Evolutionary conservation across 2,113 vertebrate species (phyloP).

Genomic region (Brachyhypopomus gauderio): DNA sequence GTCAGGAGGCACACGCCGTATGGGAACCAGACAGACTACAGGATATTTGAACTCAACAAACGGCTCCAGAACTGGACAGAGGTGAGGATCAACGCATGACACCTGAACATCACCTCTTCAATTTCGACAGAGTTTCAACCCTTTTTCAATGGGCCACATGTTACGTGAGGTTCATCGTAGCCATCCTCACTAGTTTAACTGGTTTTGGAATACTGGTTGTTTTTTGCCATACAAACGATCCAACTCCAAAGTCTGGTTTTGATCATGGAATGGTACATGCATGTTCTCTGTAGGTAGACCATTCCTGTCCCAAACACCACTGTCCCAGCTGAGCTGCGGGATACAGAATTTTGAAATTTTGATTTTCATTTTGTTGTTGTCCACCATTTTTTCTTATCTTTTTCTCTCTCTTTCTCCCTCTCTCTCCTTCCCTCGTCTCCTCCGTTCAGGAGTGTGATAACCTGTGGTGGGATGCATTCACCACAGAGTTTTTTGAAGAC

Average conservation of each 20-base stretch:
- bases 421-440: neutral
- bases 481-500: slow-evolving; percentile 98
- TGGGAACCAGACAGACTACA: slow-evolving; percentile 98
- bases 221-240: no score
- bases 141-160: no score
- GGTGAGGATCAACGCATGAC: slow-evolving; percentile 69
- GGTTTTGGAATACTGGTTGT: no score
- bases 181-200: no score
- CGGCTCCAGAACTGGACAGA: slow-evolving; percentile 99
- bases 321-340: neutral
- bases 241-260: no score
- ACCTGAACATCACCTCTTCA: no score
- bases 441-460: slow-evolving; percentile 93
- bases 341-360: neutral
- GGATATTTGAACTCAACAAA: slow-evolving; percentile 99
- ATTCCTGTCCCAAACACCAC: neutral
- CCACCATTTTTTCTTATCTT: neutral
- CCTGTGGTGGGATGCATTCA: slow-evolving; percentile 99
- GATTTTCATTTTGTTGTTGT: neutral
- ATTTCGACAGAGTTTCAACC: no score
- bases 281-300: no score
- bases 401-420: neutral
- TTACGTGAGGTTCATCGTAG: no score
- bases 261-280: no score
- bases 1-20: slow-evolving; percentile 96